phyloP scores from a whole-genome alignment of 2,113 vertebrate genomes.

The Spermophilus dauricus region DNA sequence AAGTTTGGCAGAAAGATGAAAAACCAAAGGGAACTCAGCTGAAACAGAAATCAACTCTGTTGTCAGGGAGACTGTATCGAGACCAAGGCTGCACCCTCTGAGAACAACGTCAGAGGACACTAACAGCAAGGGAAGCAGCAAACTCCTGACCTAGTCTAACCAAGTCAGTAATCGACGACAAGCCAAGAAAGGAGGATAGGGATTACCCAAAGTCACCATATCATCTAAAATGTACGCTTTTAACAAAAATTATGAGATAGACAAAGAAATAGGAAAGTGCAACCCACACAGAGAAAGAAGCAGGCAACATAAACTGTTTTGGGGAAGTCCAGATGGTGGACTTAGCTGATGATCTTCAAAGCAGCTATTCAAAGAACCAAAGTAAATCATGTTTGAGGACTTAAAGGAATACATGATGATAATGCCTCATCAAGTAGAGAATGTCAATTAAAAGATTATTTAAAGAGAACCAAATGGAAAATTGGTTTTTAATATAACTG shows the following conservation, averaged over 20 bases:
- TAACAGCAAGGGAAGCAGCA: neutral
- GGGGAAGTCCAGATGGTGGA: neutral
- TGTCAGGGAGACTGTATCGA: neutral
- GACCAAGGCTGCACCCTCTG: neutral
- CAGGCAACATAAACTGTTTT: neutral
- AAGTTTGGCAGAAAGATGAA: neutral
- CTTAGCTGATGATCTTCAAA: neutral
- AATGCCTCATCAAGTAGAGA: neutral
- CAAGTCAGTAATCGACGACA: neutral
- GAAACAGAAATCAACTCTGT: neutral
- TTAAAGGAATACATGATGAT: neutral
- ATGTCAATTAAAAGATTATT: neutral
- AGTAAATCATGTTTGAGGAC: neutral
- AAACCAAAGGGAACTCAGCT: neutral
- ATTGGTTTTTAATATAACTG: neutral
- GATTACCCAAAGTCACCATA: neutral
- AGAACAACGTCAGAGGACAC: neutral
- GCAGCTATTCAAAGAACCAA: slow-evolving; percentile 20
- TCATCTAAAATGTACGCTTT: neutral
- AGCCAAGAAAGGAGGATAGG: neutral
- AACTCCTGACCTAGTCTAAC: neutral
- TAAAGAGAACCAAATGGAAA: neutral
- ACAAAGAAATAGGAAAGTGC: slow-evolving; percentile 34
- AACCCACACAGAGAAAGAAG: neutral
- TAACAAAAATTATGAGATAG: neutral